phyloP scores from a whole-genome alignment of 2,888 invertebrate genomes.

The Hofmannophila pseudospretella region DNA sequence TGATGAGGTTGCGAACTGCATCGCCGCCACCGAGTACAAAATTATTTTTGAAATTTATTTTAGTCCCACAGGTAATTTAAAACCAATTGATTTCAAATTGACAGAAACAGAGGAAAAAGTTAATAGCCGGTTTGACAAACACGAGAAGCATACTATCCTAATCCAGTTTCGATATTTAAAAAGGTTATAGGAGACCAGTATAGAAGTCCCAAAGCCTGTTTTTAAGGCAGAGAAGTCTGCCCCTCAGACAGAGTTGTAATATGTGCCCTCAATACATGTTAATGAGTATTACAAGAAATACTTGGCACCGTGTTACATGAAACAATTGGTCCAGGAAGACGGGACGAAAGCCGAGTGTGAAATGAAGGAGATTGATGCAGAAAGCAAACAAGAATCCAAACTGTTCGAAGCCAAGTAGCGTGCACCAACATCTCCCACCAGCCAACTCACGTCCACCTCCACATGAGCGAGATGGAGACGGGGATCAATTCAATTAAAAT shows the following conservation, averaged over 20 bases:
- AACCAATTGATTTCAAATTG: slow-evolving; percentile 26
- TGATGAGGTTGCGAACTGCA: no score
- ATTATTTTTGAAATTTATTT: no score
- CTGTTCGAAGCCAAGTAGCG: no score
- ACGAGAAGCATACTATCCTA: neutral
- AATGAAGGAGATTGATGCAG: slow-evolving; percentile 40
- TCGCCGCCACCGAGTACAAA: no score
- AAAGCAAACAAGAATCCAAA: no score
- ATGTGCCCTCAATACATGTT: slow-evolving; percentile 35
- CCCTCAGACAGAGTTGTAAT: slow-evolving; percentile 11
- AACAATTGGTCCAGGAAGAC: slow-evolving; percentile 25
- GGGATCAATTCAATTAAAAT: no score
- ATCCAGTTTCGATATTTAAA: slow-evolving; percentile 17
- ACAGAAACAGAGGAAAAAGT: neutral
- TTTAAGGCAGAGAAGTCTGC: neutral
- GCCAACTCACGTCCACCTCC: no score
- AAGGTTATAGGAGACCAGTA: neutral
- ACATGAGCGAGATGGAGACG: no score
- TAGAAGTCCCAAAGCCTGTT: neutral
- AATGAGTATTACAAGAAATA: slow-evolving; percentile 39
- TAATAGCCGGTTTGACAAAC: no score
- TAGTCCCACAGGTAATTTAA: no score
- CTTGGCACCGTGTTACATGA: slow-evolving; percentile 27
- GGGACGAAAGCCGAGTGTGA: slow-evolving; percentile 32
- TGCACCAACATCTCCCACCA: no score